A percentile compares a stretch with the other conserved stretches of the same genome.
Conservation (phyloP, 2,113 vertebrate genomes). For the Microcebus tavaratra region DNA sequence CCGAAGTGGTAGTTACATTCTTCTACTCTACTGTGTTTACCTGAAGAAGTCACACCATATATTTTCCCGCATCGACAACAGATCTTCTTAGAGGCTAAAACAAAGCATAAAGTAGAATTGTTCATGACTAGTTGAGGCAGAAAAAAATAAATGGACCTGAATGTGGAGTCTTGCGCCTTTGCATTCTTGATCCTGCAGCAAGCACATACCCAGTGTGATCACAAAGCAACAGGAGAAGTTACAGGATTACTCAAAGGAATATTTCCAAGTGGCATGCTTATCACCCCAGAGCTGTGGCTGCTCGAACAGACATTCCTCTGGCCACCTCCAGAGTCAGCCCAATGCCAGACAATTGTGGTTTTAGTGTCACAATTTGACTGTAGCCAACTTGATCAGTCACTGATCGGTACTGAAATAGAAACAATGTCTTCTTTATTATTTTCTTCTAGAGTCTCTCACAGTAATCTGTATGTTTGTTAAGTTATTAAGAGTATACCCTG, state of each 20-base stretch:
- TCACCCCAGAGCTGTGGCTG: too few relatives aligned
- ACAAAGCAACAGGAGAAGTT: neutral
- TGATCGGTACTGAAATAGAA: too few relatives aligned
- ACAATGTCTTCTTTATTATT: too few relatives aligned
- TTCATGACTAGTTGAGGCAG: neutral
- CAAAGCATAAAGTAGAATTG: neutral
- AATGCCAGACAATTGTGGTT: too few relatives aligned
- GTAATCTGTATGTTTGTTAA: too few relatives aligned
- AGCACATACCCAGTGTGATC: neutral
- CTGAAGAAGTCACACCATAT: slow-evolving; percentile 83
- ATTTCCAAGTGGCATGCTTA: too few relatives aligned
- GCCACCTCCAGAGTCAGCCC: too few relatives aligned
- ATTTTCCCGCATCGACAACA: slow-evolving; percentile 88
- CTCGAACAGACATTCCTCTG: too few relatives aligned
- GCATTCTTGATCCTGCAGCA: neutral
- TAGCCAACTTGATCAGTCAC: too few relatives aligned
- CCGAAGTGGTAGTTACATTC: slow-evolving; percentile 90
- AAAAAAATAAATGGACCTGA: neutral
- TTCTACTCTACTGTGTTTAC: slow-evolving; percentile 85
- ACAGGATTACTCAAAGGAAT: neutral
- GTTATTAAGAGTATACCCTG: too few relatives aligned
- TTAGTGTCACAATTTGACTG: too few relatives aligned
- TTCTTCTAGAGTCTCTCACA: too few relatives aligned
- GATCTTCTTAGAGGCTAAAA: slow-evolving; percentile 85
- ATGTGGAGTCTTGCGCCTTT: neutral